Conservation (phyloP, 2,113 vertebrate species). For the Cairina moschata region DNA sequence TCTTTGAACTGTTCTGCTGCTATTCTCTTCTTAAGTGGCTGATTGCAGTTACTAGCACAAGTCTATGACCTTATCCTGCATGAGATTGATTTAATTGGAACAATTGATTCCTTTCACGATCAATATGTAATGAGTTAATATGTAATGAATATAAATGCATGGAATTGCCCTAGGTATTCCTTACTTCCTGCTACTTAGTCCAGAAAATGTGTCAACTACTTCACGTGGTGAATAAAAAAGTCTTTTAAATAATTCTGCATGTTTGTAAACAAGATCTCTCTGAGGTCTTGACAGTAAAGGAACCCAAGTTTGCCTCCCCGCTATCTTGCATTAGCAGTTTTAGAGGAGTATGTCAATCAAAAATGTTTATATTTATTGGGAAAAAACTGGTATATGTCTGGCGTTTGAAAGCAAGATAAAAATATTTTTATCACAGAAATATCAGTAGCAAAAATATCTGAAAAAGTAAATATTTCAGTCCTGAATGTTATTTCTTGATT, state of each 20-base stretch:
- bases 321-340: neutral
- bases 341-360: neutral
- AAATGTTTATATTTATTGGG: neutral
- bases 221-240: neutral
- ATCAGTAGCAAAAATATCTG: slow-evolving; percentile 59
- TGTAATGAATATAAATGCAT: slow-evolving; percentile 8
- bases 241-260: neutral
- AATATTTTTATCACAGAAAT: slow-evolving; percentile 60
- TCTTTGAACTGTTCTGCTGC: neutral
- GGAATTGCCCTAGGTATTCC: neutral
- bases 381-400: neutral
- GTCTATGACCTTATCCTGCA: neutral
- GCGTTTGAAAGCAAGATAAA: slow-evolving; percentile 53
- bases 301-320: neutral
- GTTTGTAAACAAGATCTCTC: neutral
- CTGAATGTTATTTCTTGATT: neutral
- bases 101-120: slow-evolving; percentile 18
- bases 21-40: neutral
- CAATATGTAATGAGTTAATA: slow-evolving; percentile 20
- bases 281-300: neutral
- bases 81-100: slow-evolving; percentile 37
- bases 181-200: neutral
- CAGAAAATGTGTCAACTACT: neutral
- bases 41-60: neutral
- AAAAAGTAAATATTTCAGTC: slow-evolving; percentile 61